Evolutionary conservation across 2,888 invertebrate species (phyloP), one percentile per base, ranked within the genome.

Genomic region (Eledona agricola): DNA sequence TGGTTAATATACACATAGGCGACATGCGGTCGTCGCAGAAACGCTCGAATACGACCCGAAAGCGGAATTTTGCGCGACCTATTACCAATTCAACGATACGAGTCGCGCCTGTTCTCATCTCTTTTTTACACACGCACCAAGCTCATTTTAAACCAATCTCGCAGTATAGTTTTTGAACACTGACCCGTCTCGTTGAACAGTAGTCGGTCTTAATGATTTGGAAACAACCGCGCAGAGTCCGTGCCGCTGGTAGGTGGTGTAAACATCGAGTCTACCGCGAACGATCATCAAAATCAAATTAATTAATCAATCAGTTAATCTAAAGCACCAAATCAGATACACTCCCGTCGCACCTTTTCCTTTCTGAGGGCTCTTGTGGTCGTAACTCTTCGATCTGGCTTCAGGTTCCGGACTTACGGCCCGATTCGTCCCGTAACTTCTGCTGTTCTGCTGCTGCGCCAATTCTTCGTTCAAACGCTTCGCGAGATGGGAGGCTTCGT

Each of bases 401-500:
- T 86, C 86, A 10, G 75, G 72, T 55, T 81, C 81, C 0, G 82
- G 81, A 68, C 81, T 81, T 1, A 76, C 67, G 1, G 80, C 74
- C 9, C 79, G 66, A 29, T 75, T 66, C 2, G 69, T 64, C 11
- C 75, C 73, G 35, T 65, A 66, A 50, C 58, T 65, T 16, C 65
- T 60, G 31, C 65, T 67, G 34, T 64, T 65, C 57, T 77, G 77
- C 57, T 77, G 77, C 50, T 74, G 78, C 59, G 72, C 81, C 50
- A 88, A 76, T 73, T 88, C 86, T 52, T 84, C 84, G 62, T 79
- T 86, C 42, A 88, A 79, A 1, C 87, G 78, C 67, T 87, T 89
- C 1, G 90, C 89, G 54, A 90, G 73, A 59, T 88, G 81, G 63
- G 86, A 85, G 11, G 90, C 90, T 76, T 90, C 90, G 70, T 90